Base-by-base conservation (phyloP, 2,113 vertebrate species). In the Girardinichthys multiradiatus region DNA sequence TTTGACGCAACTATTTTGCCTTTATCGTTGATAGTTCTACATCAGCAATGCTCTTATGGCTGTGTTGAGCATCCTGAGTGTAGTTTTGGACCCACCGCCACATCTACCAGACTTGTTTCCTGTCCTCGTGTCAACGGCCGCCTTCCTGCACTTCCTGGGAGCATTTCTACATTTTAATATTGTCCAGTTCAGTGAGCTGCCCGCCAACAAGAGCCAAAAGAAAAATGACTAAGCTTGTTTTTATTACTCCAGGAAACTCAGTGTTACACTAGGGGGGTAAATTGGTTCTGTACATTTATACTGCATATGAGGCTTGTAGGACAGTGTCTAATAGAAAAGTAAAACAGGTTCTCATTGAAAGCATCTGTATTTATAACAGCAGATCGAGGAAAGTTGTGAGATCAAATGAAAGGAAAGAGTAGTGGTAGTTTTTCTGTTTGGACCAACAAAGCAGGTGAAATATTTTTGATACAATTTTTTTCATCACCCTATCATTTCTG, bases 31-130 rank as follows among this genome's bases (percentile, higher is more conserved):
- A 12, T 91, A 99, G 98, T 98, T 98, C 87, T 90, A 94, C n/a
- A 62, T 94, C 15, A 96, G 97, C 3, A 0, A 95, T 17, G 62
- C 81, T 31, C 68, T 78, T 79, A 97, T 98, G 96, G 92, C 86
- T 6, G 74, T 68, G 45, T 87, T 99, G 92, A 98, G 95, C 11
- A 13, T 95, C 1, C 59, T 64, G 14, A 95, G 91, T 0, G 89
- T 89, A 1, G 88, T 79, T 0, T 9, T 94, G 88, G 85, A 74
- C 35, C 96, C 98, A 48, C 98, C 98, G 0, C 84, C 84, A 28
- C 87, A 71, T 74, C 85, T 98, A 0, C 98, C 98, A 0, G 96
- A 99, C 87, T 69, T 99, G 66, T 98, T 97, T 90, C 94, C 98
- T 0, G 87, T 98, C 17, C 57, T 96, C 0, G 93, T 99, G 64